Conservation (phyloP, 2,797 vertebrate species). For the Columba guinea region DNA sequence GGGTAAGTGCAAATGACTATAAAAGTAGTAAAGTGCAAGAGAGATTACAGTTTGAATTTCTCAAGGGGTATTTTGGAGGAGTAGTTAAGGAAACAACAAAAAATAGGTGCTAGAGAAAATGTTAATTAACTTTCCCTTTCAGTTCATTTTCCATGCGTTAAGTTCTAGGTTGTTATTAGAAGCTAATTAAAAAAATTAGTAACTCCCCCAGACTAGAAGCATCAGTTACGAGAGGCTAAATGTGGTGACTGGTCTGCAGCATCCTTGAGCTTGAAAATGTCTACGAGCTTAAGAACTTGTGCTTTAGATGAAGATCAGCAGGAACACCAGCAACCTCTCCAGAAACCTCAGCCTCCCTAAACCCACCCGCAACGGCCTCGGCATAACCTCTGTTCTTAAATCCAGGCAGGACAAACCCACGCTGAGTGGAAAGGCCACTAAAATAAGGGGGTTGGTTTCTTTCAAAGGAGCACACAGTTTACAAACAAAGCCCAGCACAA, state of each 20-base stretch:
- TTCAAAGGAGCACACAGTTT: not conserved
- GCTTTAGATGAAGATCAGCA: not conserved
- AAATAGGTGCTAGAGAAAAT: not conserved
- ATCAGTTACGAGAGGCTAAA: not conserved
- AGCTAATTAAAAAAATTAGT: not conserved
- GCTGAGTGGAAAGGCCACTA: not conserved
- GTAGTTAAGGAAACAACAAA: not conserved
- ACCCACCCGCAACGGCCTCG: not conserved
- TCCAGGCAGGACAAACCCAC: not conserved
- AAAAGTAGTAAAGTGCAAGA: not conserved
- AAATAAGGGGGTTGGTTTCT: not conserved
- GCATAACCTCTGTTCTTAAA: not conserved
- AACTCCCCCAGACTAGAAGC: not conserved
- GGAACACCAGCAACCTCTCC: not conserved
- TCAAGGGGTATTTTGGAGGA: not conserved
- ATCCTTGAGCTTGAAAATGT: not conserved
- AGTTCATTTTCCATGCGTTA: not conserved
- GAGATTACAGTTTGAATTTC: not conserved
- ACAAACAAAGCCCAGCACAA: not conserved
- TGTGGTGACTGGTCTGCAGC: not conserved
- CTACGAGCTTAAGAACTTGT: not conserved
- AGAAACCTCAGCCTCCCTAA: not conserved
- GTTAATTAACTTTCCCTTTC: constrained; percentile 16
- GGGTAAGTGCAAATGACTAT: not conserved
- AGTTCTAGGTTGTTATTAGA: not conserved